Evolutionary conservation across 2,113 vertebrate genomes (phyloP), one percentile per base, ranked within the genome.

Genomic region (Thunnus thynnus): DNA sequence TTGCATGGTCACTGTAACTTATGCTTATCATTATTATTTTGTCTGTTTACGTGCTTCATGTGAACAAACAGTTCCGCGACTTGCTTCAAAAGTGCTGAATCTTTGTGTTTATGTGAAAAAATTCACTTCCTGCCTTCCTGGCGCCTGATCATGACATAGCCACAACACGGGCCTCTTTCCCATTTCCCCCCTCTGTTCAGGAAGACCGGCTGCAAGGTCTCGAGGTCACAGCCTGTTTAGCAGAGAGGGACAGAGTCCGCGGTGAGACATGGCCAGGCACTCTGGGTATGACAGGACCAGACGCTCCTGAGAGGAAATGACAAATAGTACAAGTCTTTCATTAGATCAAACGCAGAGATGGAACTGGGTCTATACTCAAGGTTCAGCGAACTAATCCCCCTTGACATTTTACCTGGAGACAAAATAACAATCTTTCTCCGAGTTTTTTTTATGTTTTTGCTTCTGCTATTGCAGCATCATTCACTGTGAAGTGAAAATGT

Each of bases 111-210:
- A 78, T 74, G 83, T 86, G 77, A 82, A 77, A 75, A 70, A 77
- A 80, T 20, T 27, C 16, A 50, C 80, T 90, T 92, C 89, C 89
- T 88, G 86, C 65, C 80, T 92, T 83, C 78, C 88, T 93, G 91
- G 91, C 84, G 88, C 89, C 93, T 78, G 87, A 79, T 84, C 86
- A 63, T 76, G 84, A 81, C 79, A 76, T 68, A 86, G 79, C 85
- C 91, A 90, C 89, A 92, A 89, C 89, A 91, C 67, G 41, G 44
- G 44, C 79, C 73, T 48, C 70, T 52, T 79, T 85, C 81, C 77
- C 60, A 22, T 50, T 65, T 72, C 27, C 82, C 60, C 30, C 36
- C 52, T 32, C 52, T 65, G 51, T 70, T 61, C 72, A 71, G 67
- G 78, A 89, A 86, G 77, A 80, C 20, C 3, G 51, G 13, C 86